Evolutionary conservation across 2,888 invertebrate genomes (phyloP).

Genomic region (Serripes groenlandicus): DNA sequence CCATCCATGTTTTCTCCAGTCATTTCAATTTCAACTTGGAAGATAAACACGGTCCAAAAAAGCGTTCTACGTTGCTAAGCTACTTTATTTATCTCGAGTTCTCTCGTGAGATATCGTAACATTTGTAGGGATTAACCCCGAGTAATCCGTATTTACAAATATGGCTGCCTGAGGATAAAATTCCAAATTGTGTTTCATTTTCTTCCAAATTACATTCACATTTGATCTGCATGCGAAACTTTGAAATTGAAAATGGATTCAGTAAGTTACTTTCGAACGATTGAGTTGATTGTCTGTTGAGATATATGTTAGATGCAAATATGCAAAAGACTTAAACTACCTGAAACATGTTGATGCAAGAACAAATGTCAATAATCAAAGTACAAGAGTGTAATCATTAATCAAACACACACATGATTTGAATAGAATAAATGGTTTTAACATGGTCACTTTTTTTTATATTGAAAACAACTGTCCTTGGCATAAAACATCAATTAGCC

Average conservation of each 20-base stretch:
- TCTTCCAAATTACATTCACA: neutral
- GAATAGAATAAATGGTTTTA: too few relatives aligned
- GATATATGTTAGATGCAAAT: too few relatives aligned
- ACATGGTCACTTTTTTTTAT: too few relatives aligned
- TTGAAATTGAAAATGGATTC: constrained; percentile 31
- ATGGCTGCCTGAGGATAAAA: constrained; percentile 30
- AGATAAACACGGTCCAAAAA: constrained; percentile 19
- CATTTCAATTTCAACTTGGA: constrained; percentile 56
- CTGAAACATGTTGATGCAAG: constrained; percentile 17
- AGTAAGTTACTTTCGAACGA: constrained; percentile 31
- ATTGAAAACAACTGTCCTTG: too few relatives aligned
- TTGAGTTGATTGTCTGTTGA: too few relatives aligned
- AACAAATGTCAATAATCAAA: neutral
- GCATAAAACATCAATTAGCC: too few relatives aligned
- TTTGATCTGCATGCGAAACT: neutral
- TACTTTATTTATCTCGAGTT: constrained; percentile 53
- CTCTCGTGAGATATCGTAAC: constrained; percentile 16
- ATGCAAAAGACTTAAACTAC: too few relatives aligned
- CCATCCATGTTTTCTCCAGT: constrained; percentile 74
- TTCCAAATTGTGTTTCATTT: neutral
- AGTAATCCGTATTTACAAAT: constrained; percentile 47
- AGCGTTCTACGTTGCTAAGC: constrained; percentile 71
- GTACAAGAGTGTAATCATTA: constrained; percentile 13
- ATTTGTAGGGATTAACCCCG: constrained; percentile 12
- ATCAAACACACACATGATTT: too few relatives aligned